These are phyloP conservation scores for Caerostris darwini DNA, from an alignment of 1,140 invertebrate species.

Conservation along the genomic window DNA sequence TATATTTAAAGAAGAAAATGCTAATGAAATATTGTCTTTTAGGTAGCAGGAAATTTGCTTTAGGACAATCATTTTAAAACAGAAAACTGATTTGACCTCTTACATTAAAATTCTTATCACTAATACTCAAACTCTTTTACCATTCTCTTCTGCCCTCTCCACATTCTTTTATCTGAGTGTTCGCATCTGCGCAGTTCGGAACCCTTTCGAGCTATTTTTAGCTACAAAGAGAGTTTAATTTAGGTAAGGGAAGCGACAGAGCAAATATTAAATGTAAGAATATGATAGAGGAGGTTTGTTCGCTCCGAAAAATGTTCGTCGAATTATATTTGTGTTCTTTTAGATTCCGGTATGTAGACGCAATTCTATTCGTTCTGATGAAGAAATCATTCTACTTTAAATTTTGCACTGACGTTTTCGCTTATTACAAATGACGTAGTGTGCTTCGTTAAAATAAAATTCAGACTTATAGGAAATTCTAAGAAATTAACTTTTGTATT, in stretches of 20 bases:
- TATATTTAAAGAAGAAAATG: not conserved
- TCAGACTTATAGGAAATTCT: too few relatives aligned
- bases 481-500: too few relatives aligned
- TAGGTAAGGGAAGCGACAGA: not conserved
- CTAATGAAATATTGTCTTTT: not conserved
- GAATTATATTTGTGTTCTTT: not conserved
- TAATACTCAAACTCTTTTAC: not conserved
- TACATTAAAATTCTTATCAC: not conserved
- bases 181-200: not conserved
- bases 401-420: too few relatives aligned
- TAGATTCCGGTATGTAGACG: not conserved
- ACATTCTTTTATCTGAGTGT: not conserved
- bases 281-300: not conserved
- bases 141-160: not conserved
- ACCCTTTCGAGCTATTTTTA: not conserved
- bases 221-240: not conserved
- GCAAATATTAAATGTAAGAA: slow-evolving; percentile 25
- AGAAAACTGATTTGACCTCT: not conserved
- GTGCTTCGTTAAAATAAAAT: too few relatives aligned
- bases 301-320: not conserved
- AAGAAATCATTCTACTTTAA: too few relatives aligned
- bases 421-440: too few relatives aligned
- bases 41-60: not conserved
- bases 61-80: not conserved
- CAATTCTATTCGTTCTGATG: too few relatives aligned